Evolutionary conservation across 1,140 invertebrate species (phyloP).

Genomic region (Riptortus pedestris): DNA sequence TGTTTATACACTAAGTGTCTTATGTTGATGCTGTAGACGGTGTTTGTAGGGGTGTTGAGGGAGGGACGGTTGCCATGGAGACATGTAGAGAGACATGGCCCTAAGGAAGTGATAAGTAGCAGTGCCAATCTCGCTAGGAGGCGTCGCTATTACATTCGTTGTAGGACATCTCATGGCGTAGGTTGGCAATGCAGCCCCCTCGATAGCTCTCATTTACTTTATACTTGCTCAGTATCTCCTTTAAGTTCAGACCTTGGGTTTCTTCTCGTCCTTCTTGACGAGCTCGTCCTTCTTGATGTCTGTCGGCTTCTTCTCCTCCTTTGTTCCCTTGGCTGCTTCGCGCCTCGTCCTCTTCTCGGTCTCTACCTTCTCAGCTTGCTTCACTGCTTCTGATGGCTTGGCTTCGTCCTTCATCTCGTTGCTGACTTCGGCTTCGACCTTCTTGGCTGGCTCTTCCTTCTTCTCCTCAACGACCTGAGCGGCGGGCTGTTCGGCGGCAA

Average conservation of each 20-base stretch:
- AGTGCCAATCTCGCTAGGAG: slow-evolving; percentile 27
- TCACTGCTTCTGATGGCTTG: slow-evolving; percentile 13
- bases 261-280: slow-evolving; percentile 18
- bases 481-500: not conserved
- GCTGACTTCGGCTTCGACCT: slow-evolving; percentile 23
- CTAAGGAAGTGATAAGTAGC: not conserved
- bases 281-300: slow-evolving; percentile 18
- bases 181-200: slow-evolving; percentile 17
- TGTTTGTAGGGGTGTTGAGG: not conserved
- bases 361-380: not conserved
- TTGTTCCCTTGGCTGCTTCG: slow-evolving; percentile 20
- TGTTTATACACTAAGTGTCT: slow-evolving; percentile 8
- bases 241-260: slow-evolving; percentile 19
- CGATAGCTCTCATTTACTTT: not conserved
- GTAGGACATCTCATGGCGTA: slow-evolving; percentile 26
- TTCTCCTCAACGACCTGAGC: slow-evolving; percentile 22
- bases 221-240: not conserved
- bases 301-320: slow-evolving; percentile 23
- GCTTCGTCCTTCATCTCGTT: slow-evolving; percentile 18
- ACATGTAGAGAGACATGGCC: not conserved
- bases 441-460: slow-evolving; percentile 22
- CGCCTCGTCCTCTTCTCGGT: slow-evolving; percentile 18
- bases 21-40: not conserved
- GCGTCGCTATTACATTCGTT: slow-evolving; percentile 14
- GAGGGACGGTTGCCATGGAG: not conserved